Conservation (phyloP, 2,113 vertebrate species). For the Salminus brasiliensis region DNA sequence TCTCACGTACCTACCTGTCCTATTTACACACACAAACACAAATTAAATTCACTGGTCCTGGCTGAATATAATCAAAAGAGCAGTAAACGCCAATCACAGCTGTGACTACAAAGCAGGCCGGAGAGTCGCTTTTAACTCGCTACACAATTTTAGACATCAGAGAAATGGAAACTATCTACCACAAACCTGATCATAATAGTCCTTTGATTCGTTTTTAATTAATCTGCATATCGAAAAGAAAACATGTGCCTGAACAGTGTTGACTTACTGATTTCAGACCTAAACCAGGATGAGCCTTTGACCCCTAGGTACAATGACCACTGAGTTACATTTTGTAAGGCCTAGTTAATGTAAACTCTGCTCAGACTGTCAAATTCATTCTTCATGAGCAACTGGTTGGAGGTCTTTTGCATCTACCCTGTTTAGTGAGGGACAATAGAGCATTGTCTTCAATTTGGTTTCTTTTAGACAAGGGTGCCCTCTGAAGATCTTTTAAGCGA, state of each 20-base stretch:
- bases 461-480: too few species aligned
- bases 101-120: conserved; percentile 23
- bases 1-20: conserved; percentile 40
- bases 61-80: conserved; percentile 45
- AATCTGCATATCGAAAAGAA: conserved; percentile 22
- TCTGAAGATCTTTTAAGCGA: too few species aligned
- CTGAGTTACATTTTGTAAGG: too few species aligned
- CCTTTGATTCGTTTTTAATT: conserved; percentile 29
- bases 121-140: background rate
- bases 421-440: too few species aligned
- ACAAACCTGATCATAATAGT: conserved; percentile 2
- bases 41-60: conserved; percentile 32
- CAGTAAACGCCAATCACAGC: conserved; percentile 30
- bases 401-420: too few species aligned
- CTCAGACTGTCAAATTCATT: too few species aligned
- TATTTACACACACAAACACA: conserved; percentile 47
- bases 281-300: background rate
- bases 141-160: conserved; percentile 25
- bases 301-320: background rate
- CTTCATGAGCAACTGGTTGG: too few species aligned
- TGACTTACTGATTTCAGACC: background rate
- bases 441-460: too few species aligned
- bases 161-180: conserved; percentile 24
- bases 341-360: too few species aligned
- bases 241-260: background rate